Evolutionary conservation across 2,113 vertebrate species (phyloP).

Genomic region (Scopus umbretta): DNA sequence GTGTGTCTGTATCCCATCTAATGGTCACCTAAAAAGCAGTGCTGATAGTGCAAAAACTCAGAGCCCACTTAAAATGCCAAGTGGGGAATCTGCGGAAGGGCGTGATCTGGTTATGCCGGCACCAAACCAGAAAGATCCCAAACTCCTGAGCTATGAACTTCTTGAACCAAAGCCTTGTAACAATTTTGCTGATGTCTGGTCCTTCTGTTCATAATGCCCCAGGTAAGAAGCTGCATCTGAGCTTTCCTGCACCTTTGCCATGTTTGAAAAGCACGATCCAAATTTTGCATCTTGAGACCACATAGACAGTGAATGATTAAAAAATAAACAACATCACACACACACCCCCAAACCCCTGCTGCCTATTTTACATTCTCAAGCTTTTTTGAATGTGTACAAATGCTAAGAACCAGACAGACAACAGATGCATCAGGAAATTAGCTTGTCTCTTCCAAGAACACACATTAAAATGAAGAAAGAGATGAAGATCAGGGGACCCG

Average conservation of each 20-base stretch:
- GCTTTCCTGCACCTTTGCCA: not conserved
- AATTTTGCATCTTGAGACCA: not conserved
- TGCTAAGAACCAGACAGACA: not conserved
- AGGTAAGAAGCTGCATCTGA: not conserved
- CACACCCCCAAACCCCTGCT: not conserved
- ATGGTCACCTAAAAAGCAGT: not conserved
- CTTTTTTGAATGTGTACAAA: not conserved
- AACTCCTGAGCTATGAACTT: not conserved
- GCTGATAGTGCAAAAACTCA: not conserved
- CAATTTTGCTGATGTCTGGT: not conserved
- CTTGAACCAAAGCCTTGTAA: not conserved
- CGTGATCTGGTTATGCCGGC: not conserved
- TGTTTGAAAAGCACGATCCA: not conserved
- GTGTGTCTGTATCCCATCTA: not conserved
- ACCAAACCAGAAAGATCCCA: not conserved
- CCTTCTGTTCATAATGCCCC: not conserved
- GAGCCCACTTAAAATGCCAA: not conserved
- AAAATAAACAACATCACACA: not conserved
- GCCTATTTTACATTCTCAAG: not conserved
- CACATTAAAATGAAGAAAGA: slow-evolving; percentile 3
- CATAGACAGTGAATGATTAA: not conserved
- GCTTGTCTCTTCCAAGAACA: not conserved
- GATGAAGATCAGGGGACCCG: not conserved
- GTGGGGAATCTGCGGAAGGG: not conserved
- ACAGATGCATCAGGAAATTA: slow-evolving; percentile 31